Base-by-base conservation (phyloP, 2,888 invertebrate species). In the Eustalomyia histrio region DNA sequence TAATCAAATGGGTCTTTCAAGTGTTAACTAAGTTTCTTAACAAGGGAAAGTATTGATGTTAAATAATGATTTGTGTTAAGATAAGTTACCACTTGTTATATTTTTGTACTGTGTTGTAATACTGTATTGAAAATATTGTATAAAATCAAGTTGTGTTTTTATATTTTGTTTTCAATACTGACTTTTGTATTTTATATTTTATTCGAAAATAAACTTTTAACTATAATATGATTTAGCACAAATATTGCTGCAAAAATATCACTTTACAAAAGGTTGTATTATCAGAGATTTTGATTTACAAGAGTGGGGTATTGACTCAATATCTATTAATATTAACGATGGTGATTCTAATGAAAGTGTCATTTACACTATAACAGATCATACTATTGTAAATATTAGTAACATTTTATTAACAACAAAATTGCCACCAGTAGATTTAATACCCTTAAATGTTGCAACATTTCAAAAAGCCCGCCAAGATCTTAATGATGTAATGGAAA, bases 401-500 rank as follows among this genome's bases (percentile, higher is more conserved):
- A 87, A 89, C 73, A 83, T 90, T 2, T 83, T 84, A 1, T 76
- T 88, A 35, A 67, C 81, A 0, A 55, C 58, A 17, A 65, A 73
- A 0, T 33, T 52, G 0, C 5, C 14, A 0, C 10, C 12, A 4
- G 7, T 8, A 9, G 18, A 52, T n/a, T 14, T 65, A 17, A 10
- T 79, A 0, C 18, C 33, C 5, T 84, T 72, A 10, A 79, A 83
- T 7, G 18, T 83, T 0, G 71, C 83, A 2, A 86, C 89, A 47
- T 87, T 90, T 79, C 86, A 87, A 29, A 47, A 81, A 6, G 84
- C 87, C 0, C 67, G 86, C 33, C 61, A 84, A 14, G 84, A 87
- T 17, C 82, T 91, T 0, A 81, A 86, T 6, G 83, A 85, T 9
- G 80, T 89, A 43, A 65, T 88, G n/a, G 68, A 72, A 10, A 74